Percentiles rank a stretch among this genome's conserved stretches.
Evolutionary conservation across 2,888 invertebrate genomes (phyloP).

Genomic region (Drosophila sordidula): DNA sequence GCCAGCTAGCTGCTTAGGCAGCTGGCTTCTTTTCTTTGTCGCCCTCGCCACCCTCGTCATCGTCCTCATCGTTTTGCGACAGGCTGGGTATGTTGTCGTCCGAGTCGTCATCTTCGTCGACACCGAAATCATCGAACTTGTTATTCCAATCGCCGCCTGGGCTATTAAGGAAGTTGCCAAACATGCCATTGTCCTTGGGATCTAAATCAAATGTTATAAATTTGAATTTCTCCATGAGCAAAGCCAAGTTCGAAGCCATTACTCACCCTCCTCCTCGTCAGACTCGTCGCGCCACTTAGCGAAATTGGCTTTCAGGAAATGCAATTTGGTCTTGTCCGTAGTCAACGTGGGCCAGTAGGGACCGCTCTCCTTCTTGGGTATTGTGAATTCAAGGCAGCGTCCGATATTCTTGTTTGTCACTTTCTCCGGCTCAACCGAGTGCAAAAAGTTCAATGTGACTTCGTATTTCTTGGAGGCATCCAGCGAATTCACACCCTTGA

Average conservation of each 20-base stretch:
- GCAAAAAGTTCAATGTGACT: constrained; percentile 93
- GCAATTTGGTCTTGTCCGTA: constrained; percentile 94
- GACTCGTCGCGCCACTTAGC: constrained; percentile 99
- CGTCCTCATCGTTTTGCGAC: constrained; percentile 83
- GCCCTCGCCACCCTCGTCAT: constrained; percentile 78
- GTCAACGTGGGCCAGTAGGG: constrained; percentile 95
- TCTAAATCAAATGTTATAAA: constrained; percentile 19
- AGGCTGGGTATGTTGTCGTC: constrained; percentile 88
- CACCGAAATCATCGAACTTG: constrained; percentile 89
- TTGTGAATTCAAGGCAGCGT: constrained; percentile 90
- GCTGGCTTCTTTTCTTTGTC: constrained; percentile 69
- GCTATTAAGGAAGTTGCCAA: constrained; percentile 66
- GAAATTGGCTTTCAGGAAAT: constrained; percentile 98
- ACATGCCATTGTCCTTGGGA: constrained; percentile 61
- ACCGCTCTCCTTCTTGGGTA: constrained; percentile 89
- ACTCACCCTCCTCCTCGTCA: constrained; percentile 90
- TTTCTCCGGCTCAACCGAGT: constrained; percentile 93
- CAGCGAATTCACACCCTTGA: constrained; percentile 92
- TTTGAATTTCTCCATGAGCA: not conserved
- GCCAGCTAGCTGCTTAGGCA: constrained; percentile 48
- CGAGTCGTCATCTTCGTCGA: constrained; percentile 89
- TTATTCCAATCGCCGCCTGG: constrained; percentile 71
- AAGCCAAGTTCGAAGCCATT: not conserved
- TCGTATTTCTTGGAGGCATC: constrained; percentile 94
- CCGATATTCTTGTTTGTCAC: constrained; percentile 90